Evolutionary conservation across 37 sponge, comb jelly and placozoan species (phyloP).

Genomic region (Chondrosia reniformis): DNA sequence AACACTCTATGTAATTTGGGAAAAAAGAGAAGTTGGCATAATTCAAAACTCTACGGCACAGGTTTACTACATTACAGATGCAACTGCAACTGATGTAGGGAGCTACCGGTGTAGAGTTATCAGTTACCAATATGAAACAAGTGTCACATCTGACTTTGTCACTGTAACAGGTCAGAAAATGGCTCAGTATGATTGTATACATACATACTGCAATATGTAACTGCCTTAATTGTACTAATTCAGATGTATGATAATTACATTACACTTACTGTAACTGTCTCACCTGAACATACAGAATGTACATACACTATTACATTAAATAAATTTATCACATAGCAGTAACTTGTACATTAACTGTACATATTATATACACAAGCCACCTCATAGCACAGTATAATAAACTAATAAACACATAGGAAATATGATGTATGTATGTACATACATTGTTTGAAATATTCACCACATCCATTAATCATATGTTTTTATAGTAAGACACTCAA

Average conservation of each 20-base stretch:
- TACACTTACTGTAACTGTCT: too few relatives aligned
- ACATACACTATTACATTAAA: too few relatives aligned
- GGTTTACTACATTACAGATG: background rate
- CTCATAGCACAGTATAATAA: too few relatives aligned
- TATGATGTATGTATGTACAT: too few relatives aligned
- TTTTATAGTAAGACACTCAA: background rate
- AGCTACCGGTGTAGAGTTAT: background rate
- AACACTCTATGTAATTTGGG: background rate
- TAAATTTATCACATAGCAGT: too few relatives aligned
- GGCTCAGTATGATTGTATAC: background rate
- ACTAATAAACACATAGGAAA: too few relatives aligned
- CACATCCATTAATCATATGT: background rate
- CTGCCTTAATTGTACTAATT: background rate
- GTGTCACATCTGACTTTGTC: background rate
- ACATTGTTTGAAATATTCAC: background rate
- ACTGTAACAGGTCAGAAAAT: background rate
- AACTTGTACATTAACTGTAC: too few relatives aligned
- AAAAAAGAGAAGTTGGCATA: conserved; percentile 2
- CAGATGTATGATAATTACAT: background rate
- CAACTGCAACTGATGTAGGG: background rate
- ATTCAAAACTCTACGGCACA: background rate
- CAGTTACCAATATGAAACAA: background rate
- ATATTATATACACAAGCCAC: too few relatives aligned
- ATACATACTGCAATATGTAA: background rate
- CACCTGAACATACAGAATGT: too few relatives aligned